These are phyloP conservation scores for Muscicapa striata DNA, from an alignment of 2,797 vertebrate species.

Conservation along the genomic window DNA sequence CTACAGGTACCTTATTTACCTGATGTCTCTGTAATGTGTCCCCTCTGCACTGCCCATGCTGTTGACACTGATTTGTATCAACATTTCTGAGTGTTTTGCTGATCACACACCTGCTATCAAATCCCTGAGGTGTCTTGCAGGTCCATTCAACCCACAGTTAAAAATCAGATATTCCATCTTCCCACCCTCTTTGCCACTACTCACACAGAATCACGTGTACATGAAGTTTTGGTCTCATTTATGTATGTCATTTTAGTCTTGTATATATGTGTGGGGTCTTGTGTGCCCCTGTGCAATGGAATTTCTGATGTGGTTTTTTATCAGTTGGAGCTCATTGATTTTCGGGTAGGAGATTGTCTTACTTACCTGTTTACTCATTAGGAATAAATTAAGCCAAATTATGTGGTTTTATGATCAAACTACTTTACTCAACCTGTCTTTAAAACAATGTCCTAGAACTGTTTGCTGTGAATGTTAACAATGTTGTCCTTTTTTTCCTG, in stretches of 20 bases:
- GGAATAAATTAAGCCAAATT: background rate
- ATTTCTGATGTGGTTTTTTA: background rate
- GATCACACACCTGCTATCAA: background rate
- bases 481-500: fast-evolving
- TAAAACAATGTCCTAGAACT: background rate
- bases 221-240: background rate
- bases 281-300: background rate
- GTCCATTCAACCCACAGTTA: background rate
- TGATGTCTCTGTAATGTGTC: background rate
- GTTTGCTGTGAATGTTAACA: background rate
- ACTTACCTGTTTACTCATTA: background rate
- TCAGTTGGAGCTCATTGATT: background rate
- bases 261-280: fast-evolving
- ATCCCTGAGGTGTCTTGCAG: background rate
- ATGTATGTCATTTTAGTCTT: background rate
- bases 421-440: background rate
- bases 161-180: background rate
- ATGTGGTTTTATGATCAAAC: background rate
- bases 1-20: background rate
- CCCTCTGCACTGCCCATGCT: background rate
- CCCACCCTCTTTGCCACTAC: background rate
- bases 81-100: background rate
- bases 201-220: fast-evolving
- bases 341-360: background rate
- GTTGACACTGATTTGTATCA: background rate